Percentiles rank a stretch among this genome's conserved stretches.
These are phyloP conservation scores for Felis catus DNA, from an alignment of 2,113 vertebrate species.

Conservation along the genomic window DNA sequence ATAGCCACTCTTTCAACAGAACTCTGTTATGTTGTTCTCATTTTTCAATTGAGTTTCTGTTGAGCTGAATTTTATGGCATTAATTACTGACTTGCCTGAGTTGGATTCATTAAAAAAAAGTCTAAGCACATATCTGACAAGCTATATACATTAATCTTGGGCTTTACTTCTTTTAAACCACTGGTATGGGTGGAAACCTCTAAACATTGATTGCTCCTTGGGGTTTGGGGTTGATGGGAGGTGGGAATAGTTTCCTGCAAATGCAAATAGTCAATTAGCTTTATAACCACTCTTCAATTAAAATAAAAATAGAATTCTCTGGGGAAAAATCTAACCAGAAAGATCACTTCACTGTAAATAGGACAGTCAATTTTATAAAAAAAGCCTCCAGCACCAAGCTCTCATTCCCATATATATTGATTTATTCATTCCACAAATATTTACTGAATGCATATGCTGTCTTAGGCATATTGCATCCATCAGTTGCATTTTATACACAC, in stretches of 20 bases:
- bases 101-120: constrained; percentile 22
- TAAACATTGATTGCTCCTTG: constrained; percentile 43
- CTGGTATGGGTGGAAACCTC: background rate
- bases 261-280: constrained; percentile 41
- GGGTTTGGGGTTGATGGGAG: constrained; percentile 12
- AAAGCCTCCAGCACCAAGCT: background rate
- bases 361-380: constrained; percentile 55
- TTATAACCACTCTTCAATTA: constrained; percentile 68
- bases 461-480: background rate
- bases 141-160: constrained; percentile 27
- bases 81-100: constrained; percentile 57
- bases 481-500: background rate
- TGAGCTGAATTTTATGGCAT: constrained; percentile 64
- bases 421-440: constrained; percentile 50
- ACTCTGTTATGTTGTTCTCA: constrained; percentile 6
- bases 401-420: background rate
- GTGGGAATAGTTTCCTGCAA: constrained; percentile 54
- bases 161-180: constrained; percentile 13
- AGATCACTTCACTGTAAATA: constrained; percentile 55
- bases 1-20: background rate
- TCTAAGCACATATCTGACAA: constrained; percentile 45
- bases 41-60: constrained; percentile 67
- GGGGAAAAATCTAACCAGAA: constrained; percentile 43
- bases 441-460: background rate
- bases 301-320: constrained; percentile 66